Percentiles rank a stretch among this genome's conserved stretches.
These are phyloP conservation scores for Yoshiicerus persimilis DNA, from an alignment of 1,140 invertebrate genomes.

Conservation along the genomic window DNA sequence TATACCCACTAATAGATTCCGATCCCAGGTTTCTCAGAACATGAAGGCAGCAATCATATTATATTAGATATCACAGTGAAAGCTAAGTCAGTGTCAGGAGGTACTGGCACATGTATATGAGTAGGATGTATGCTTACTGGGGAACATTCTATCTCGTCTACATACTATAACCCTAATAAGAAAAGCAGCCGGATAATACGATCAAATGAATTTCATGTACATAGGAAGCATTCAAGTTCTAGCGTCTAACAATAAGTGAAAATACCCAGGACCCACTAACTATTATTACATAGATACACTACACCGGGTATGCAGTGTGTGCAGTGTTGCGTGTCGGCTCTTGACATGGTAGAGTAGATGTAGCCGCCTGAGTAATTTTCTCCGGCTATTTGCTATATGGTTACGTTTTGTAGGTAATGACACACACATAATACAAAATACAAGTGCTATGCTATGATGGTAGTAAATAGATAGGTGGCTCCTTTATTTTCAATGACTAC, in stretches of 20 bases:
- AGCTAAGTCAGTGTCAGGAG: background rate
- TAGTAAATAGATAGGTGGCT: background rate
- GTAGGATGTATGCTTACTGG: too few relatives aligned
- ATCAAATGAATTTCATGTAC: background rate
- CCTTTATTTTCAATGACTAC: background rate
- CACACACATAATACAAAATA: background rate
- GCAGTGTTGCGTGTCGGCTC: background rate
- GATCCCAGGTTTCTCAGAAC: background rate
- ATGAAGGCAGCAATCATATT: background rate
- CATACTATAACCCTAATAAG: background rate
- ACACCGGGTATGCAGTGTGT: background rate
- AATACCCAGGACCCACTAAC: background rate
- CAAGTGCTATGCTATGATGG: background rate
- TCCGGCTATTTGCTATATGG: background rate
- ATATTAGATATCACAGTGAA: background rate
- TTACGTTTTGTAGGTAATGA: background rate
- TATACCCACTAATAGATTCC: background rate
- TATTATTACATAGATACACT: background rate
- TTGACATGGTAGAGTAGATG: background rate
- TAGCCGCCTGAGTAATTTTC: background rate
- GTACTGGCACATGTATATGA: too few relatives aligned
- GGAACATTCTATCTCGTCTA: background rate
- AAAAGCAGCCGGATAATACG: background rate
- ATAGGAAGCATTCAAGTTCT: background rate
- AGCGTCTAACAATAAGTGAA: too few relatives aligned